Evolutionary conservation across 1,140 invertebrate species (phyloP).

Genomic region (Mercenaria mercenaria): DNA sequence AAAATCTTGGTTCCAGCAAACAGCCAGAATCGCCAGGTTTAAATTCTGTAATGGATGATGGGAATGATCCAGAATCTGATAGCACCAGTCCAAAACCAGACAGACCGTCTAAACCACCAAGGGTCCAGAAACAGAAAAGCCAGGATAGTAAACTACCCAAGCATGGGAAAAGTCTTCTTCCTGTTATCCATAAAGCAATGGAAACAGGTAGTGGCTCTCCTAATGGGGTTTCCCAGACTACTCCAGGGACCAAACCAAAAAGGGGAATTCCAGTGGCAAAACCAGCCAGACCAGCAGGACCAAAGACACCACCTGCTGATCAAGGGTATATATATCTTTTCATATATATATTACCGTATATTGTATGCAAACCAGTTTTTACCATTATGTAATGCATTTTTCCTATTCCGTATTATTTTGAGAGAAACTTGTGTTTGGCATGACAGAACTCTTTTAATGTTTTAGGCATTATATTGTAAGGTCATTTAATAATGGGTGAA

Average conservation of each 20-base stretch:
- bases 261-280: conserved; percentile 58
- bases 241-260: conserved; percentile 50
- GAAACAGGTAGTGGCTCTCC: conserved; percentile 32
- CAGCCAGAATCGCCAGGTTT: neutral
- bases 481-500: too few species aligned
- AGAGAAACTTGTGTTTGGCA: too few species aligned
- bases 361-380: neutral
- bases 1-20: neutral
- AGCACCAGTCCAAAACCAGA: conserved; percentile 43
- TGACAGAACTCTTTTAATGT: too few species aligned
- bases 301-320: conserved; percentile 32
- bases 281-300: neutral
- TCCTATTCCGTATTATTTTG: neutral
- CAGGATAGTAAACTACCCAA: conserved; percentile 44
- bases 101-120: conserved; percentile 52
- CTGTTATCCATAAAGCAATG: conserved; percentile 58
- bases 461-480: too few species aligned
- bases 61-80: neutral
- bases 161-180: conserved; percentile 59
- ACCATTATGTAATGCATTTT: neutral
- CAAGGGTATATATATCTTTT: neutral
- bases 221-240: conserved; percentile 38
- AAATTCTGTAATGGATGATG: neutral
- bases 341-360: too few species aligned
- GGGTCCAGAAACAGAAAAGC: conserved; percentile 50